Evolutionary conservation across 2,113 vertebrate genomes (phyloP).

Genomic region (Petromus typicus): DNA sequence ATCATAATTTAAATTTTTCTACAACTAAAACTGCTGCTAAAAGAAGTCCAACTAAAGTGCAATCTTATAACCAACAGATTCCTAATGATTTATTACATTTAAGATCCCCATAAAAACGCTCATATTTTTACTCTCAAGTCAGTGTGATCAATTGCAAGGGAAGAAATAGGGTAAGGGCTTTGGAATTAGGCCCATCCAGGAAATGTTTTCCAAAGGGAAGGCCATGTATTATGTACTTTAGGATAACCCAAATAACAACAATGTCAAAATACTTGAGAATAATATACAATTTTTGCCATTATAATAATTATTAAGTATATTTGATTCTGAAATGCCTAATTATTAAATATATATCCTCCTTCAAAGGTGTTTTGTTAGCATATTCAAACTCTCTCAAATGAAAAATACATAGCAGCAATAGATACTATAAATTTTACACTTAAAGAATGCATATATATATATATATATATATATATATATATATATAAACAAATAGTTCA

Average conservation of each 20-base stretch:
- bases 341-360: neutral
- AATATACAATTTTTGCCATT: neutral
- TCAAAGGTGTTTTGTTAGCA: neutral
- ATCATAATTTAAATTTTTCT: neutral
- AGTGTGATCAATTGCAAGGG: neutral
- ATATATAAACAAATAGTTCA: neutral
- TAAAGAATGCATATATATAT: neutral
- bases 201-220: neutral
- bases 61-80: neutral
- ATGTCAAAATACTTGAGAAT: neutral
- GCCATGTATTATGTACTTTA: neutral
- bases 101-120: neutral
- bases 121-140: neutral
- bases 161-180: neutral
- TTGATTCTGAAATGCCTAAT: neutral
- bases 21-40: neutral
- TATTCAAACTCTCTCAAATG: neutral
- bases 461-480: fast-evolving
- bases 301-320: neutral
- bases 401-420: neutral
- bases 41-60: neutral
- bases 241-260: neutral
- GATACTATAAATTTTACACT: neutral
- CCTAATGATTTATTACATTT: neutral
- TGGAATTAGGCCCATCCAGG: neutral